phyloP scores from a whole-genome alignment of 2,888 invertebrate species.

The Cryptus viduatorius region DNA sequence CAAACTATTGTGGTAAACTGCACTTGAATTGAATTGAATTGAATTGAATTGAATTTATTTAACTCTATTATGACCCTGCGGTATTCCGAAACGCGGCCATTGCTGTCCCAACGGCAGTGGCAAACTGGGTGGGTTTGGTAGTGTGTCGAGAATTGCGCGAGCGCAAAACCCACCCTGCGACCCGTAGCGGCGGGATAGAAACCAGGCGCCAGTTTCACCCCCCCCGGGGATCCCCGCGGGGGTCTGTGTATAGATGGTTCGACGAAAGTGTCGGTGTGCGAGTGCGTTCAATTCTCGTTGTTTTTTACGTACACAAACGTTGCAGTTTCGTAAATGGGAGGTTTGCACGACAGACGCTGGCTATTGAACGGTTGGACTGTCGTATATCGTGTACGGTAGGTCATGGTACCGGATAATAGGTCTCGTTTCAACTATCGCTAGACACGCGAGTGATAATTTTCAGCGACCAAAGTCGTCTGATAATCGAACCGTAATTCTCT shows the following conservation, averaged over 20 bases:
- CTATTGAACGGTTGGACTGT: slow-evolving; percentile 50
- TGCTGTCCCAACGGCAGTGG: slow-evolving; percentile 61
- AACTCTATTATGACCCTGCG: slow-evolving; percentile 16
- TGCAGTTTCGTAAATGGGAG: slow-evolving; percentile 33
- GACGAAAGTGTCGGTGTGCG: not conserved
- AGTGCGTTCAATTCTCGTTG: not conserved
- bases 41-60: slow-evolving; percentile 21
- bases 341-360: slow-evolving; percentile 24
- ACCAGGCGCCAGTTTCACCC: slow-evolving; percentile 55
- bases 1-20: not conserved
- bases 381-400: slow-evolving; percentile 56
- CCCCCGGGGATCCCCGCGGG: slow-evolving; percentile 13
- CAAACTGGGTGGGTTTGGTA: slow-evolving; percentile 65
- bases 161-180: slow-evolving; percentile 63
- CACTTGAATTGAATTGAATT: too few species aligned
- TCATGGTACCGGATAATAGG: slow-evolving; percentile 54
- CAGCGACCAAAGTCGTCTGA: slow-evolving; percentile 18
- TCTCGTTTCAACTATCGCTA: slow-evolving; percentile 18
- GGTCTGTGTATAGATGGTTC: slow-evolving; percentile 15
- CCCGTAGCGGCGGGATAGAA: slow-evolving; percentile 5
- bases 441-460: slow-evolving; percentile 34
- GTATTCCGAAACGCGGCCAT: slow-evolving; percentile 59
- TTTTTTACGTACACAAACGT: not conserved
- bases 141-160: slow-evolving; percentile 57
- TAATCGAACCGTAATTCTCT: slow-evolving; percentile 3